Conservation (phyloP, 2,113 vertebrate species). For the Sinocyclocheilus anophthalmus region DNA sequence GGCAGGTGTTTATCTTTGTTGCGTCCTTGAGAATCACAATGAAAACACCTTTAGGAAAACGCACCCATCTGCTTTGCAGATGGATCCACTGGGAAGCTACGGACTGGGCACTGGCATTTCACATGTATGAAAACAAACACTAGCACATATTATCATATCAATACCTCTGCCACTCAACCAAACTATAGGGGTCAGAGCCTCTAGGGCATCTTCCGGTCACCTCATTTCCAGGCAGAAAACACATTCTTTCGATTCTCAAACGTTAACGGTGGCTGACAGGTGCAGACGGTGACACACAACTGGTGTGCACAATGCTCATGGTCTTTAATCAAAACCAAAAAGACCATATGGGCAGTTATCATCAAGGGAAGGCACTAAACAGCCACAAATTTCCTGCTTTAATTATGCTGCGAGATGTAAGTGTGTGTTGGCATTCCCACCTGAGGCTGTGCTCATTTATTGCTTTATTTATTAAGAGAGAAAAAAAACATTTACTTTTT, state of each 20-base stretch:
- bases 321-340: conserved; percentile 41
- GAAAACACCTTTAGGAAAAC: conserved; percentile 44
- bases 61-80: conserved; percentile 40
- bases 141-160: conserved; percentile 44
- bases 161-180: conserved; percentile 35
- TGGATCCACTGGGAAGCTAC: conserved; percentile 24
- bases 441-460: conserved; percentile 35
- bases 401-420: conserved; percentile 19
- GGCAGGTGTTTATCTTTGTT: conserved; percentile 38
- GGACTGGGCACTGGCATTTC: conserved; percentile 41
- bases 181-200: conserved; percentile 41
- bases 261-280: background rate
- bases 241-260: conserved; percentile 5
- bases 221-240: conserved; percentile 25
- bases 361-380: conserved; percentile 31
- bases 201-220: conserved; percentile 28
- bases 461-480: conserved; percentile 37
- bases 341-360: conserved; percentile 13
- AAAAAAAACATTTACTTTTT: conserved; percentile 17
- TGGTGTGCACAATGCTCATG: conserved; percentile 9
- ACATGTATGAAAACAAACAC: conserved; percentile 45
- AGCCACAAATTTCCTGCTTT: conserved; percentile 32
- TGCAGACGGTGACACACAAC: conserved; percentile 13
- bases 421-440: conserved; percentile 30
- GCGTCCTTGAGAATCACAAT: conserved; percentile 38